Conservation (phyloP, 1,140 invertebrate genomes). For the Drosophila truncata region DNA sequence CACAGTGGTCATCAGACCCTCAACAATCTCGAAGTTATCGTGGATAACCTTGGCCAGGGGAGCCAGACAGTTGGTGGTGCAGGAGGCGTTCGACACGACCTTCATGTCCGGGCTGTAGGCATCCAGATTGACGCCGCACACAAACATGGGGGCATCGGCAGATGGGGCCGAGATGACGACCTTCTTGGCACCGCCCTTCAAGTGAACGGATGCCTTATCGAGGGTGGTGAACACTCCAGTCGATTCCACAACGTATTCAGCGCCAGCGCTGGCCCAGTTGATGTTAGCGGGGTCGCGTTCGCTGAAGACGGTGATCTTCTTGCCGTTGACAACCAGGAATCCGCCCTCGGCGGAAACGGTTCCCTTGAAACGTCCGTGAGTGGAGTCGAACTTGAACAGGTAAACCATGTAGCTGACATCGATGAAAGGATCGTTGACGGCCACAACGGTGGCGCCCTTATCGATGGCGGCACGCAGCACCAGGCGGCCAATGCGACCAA, state of each 20-base stretch:
- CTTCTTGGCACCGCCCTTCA: slow-evolving; percentile 98
- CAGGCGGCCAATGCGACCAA: slow-evolving; percentile 98
- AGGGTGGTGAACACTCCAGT: slow-evolving; percentile 99
- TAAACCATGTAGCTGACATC: slow-evolving; percentile 98
- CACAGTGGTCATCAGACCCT: slow-evolving; percentile 99
- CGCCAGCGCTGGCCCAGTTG: slow-evolving; percentile 95
- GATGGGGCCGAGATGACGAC: slow-evolving; percentile 99
- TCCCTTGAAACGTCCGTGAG: slow-evolving; percentile 96
- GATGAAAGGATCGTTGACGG: slow-evolving; percentile 97
- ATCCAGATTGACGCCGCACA: slow-evolving; percentile 97
- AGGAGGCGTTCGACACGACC: slow-evolving; percentile 98
- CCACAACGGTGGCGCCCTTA: slow-evolving; percentile 93
- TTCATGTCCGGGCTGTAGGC: slow-evolving; percentile 93
- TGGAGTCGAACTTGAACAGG: slow-evolving; percentile 99
- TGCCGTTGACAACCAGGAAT: slow-evolving; percentile 94
- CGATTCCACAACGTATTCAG: slow-evolving; percentile 98
- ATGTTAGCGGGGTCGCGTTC: slow-evolving; percentile 96
- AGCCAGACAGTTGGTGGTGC: slow-evolving; percentile 99
- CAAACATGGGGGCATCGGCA: slow-evolving; percentile 99
- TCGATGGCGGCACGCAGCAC: slow-evolving; percentile 95
- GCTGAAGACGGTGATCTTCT: slow-evolving; percentile 94
- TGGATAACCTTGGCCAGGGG: slow-evolving; percentile 98
- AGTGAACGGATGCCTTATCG: slow-evolving; percentile 94
- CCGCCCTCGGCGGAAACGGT: slow-evolving; percentile 92
- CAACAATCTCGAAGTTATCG: slow-evolving; percentile 98